These are phyloP conservation scores for Columba janthina DNA, from an alignment of 2,113 vertebrate species.

Conservation along the genomic window DNA sequence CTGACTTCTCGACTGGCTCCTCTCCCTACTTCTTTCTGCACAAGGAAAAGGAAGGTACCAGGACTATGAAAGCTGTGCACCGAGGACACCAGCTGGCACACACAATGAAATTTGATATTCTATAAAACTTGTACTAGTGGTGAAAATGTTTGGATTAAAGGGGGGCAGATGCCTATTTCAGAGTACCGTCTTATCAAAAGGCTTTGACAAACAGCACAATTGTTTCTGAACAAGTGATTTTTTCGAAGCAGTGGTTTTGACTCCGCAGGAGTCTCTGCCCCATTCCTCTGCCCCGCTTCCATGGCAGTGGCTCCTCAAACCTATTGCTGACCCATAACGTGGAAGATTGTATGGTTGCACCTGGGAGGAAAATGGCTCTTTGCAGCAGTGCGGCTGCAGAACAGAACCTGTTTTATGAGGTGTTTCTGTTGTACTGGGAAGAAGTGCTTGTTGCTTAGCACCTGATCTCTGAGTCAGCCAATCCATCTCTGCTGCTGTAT, in stretches of 20 bases:
- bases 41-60: neutral
- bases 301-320: rapidly evolving
- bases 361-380: neutral
- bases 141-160: neutral
- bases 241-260: neutral
- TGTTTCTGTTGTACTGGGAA: neutral
- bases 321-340: neutral
- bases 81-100: neutral
- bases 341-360: neutral
- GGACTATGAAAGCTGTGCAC: neutral
- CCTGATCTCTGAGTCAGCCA: conserved; percentile 34
- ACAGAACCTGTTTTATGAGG: neutral
- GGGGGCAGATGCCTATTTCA: neutral
- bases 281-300: neutral
- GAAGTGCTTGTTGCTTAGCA: conserved; percentile 14
- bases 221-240: neutral
- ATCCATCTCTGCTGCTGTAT: neutral
- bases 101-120: neutral
- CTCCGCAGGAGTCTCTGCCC: neutral
- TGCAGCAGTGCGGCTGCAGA: neutral
- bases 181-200: neutral
- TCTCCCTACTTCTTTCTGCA: neutral
- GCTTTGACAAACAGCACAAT: neutral
- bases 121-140: neutral
- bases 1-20: neutral